Evolutionary conservation across 2,113 vertebrate genomes (phyloP).

Genomic region (Campylomormyrus numenius): DNA sequence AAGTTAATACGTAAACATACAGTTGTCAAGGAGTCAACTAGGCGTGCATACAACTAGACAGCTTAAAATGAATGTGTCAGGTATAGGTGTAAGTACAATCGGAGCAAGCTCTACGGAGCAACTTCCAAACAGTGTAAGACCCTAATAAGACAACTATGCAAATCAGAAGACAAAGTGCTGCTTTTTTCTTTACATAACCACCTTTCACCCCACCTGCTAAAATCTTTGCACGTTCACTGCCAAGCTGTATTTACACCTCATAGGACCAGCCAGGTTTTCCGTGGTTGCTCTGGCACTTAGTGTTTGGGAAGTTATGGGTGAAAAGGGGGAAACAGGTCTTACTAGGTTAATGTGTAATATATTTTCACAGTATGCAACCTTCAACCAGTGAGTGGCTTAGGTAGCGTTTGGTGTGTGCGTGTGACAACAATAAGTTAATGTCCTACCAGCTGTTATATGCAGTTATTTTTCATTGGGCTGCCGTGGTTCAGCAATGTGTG

Average conservation of each 20-base stretch:
- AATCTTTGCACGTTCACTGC: not conserved
- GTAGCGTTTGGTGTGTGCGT: not conserved
- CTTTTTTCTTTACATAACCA: not conserved
- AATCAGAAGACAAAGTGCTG: not conserved
- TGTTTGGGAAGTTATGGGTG: not conserved
- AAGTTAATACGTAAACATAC: not conserved
- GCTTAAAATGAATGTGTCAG: not conserved
- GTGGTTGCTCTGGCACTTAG: not conserved
- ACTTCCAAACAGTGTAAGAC: not conserved
- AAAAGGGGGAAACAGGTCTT: not conserved
- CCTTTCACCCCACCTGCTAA: not conserved
- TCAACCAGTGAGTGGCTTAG: not conserved
- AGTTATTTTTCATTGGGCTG: not conserved
- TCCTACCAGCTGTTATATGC: not conserved
- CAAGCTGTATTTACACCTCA: not conserved
- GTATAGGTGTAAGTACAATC: not conserved
- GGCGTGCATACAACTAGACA: not conserved
- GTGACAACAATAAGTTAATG: not conserved
- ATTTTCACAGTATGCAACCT: not conserved
- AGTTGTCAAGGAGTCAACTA: not conserved
- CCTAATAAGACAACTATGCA: not conserved
- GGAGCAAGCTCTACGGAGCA: not conserved
- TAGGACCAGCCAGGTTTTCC: not conserved
- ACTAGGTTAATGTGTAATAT: not conserved
- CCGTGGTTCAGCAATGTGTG: not conserved